phyloP scores from a whole-genome alignment of 2,888 invertebrate genomes.

The Leuctra nigra region DNA sequence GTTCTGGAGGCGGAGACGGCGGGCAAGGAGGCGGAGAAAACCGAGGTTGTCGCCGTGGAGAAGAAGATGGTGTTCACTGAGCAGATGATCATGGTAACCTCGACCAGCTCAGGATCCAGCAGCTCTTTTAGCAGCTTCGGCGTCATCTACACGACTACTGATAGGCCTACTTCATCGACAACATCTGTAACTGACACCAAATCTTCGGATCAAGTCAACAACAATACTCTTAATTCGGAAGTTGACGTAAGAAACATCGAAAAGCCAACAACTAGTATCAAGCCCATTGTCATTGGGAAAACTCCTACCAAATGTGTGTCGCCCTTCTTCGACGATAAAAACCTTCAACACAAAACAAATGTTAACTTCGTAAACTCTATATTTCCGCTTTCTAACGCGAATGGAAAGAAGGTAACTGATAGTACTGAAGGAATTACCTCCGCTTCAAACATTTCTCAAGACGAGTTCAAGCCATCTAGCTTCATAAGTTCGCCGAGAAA shows the following conservation, averaged over 20 bases:
- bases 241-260: not conserved
- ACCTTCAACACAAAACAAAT: not conserved
- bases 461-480: not conserved
- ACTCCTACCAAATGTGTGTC: too few relatives aligned
- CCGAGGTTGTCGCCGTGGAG: not conserved
- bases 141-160: not conserved
- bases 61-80: not conserved
- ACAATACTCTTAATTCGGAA: not conserved
- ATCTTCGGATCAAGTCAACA: not conserved
- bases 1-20: not conserved
- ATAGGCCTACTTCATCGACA: too few relatives aligned
- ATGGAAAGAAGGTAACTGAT: not conserved
- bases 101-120: not conserved
- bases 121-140: not conserved
- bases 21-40: not conserved
- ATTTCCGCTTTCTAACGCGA: not conserved
- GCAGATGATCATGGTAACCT: not conserved
- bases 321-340: not conserved
- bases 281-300: not conserved
- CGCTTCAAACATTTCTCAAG: not conserved
- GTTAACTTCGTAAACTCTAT: slow-evolving; percentile 7
- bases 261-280: not conserved
- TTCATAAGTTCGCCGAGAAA: too few relatives aligned
- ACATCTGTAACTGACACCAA: not conserved
- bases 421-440: not conserved